Evolutionary conservation across 2,888 invertebrate genomes (phyloP).

Genomic region (Lypha dubia): DNA sequence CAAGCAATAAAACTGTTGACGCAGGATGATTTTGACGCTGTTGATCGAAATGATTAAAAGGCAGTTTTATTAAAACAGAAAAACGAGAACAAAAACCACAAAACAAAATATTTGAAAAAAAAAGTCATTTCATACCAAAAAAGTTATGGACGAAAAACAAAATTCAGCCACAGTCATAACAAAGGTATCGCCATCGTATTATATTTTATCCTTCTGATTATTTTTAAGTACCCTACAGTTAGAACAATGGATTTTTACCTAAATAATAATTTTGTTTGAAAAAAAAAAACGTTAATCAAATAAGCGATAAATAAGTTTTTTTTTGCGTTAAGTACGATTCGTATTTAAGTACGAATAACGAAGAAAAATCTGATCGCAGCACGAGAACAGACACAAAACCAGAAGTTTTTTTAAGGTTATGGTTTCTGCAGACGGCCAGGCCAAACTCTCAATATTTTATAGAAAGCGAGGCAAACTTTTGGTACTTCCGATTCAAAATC

Average conservation of each 20-base stretch:
- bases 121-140: constrained; percentile 39
- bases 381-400: no score
- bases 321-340: no score
- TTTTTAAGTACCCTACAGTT: constrained; percentile 23
- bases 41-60: constrained; percentile 76
- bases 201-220: constrained; percentile 40
- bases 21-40: constrained; percentile 68
- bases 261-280: no score
- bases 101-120: neutral
- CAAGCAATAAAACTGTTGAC: constrained; percentile 71
- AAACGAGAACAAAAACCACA: constrained; percentile 15
- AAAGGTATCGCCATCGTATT: constrained; percentile 25
- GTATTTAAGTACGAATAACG: no score
- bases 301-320: no score
- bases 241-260: neutral
- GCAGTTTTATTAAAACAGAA: constrained; percentile 74
- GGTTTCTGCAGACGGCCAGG: no score
- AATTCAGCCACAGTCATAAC: constrained; percentile 3
- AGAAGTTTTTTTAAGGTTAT: no score
- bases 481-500: no score
- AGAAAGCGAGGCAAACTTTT: no score
- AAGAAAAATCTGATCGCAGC: no score
- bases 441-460: no score
- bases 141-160: constrained; percentile 26
- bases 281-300: no score